Evolutionary conservation across 2,888 invertebrate genomes (phyloP).

Genomic region (Conus canariensis): DNA sequence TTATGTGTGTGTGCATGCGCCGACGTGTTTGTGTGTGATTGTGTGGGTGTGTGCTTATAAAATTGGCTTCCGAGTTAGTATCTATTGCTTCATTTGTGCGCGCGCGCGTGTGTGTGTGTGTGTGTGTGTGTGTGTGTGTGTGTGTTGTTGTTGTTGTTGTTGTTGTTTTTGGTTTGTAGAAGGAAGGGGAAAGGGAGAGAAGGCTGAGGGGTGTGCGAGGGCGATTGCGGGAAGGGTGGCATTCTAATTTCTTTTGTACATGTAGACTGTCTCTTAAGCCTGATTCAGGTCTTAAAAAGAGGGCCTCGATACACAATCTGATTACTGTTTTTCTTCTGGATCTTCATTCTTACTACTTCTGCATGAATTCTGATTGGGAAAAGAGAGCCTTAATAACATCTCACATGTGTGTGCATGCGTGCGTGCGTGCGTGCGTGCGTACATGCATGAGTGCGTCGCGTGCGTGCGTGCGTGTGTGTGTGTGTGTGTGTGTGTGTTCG

Average conservation of each 20-base stretch:
- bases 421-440: neutral
- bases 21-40: neutral
- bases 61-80: neutral
- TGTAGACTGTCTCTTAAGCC: too few relatives aligned
- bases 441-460: neutral
- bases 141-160: neutral
- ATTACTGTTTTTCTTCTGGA: too few relatives aligned
- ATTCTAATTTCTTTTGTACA: too few relatives aligned
- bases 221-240: too few relatives aligned
- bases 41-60: neutral
- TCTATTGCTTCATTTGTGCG: neutral
- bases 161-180: neutral
- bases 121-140: slow-evolving; percentile 10
- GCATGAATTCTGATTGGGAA: too few relatives aligned
- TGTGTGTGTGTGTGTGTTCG: neutral
- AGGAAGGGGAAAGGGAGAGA: too few relatives aligned
- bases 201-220: too few relatives aligned
- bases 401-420: neutral
- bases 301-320: too few relatives aligned
- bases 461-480: neutral
- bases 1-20: neutral
- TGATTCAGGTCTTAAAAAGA: too few relatives aligned
- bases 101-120: neutral
- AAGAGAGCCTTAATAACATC: too few relatives aligned
- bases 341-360: too few relatives aligned